These are phyloP conservation scores for Rhingia campestris DNA, from an alignment of 2,888 invertebrate genomes.

Conservation along the genomic window DNA sequence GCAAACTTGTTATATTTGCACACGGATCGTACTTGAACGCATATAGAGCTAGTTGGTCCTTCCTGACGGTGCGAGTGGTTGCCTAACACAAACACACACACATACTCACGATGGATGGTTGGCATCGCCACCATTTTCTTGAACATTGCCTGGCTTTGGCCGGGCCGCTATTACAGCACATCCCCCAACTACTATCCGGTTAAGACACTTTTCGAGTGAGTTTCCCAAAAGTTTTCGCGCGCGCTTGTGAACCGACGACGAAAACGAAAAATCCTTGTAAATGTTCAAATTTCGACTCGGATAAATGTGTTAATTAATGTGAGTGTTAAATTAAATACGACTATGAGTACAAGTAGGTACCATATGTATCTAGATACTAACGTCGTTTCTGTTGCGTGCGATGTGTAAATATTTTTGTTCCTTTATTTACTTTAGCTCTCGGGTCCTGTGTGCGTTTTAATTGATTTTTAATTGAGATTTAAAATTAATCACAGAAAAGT, in stretches of 20 bases:
- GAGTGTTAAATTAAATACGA: conserved; percentile 34
- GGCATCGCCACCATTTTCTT: conserved; percentile 33
- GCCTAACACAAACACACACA: too few relatives aligned
- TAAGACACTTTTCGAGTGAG: conserved; percentile 19
- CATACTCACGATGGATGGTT: conserved; percentile 36
- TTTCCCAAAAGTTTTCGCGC: conserved; percentile 28
- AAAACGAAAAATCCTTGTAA: background rate
- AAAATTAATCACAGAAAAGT: conserved; percentile 49
- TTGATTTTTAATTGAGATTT: conserved; percentile 64
- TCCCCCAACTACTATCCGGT: conserved; percentile 35
- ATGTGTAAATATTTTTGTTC: conserved; percentile 51
- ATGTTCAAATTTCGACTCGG: background rate
- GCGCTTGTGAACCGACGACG: conserved; percentile 8
- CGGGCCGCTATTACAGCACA: conserved; percentile 36
- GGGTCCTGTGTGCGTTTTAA: conserved; percentile 58
- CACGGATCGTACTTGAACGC: conserved; percentile 67
- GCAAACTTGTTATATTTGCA: conserved; percentile 72
- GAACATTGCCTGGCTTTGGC: conserved; percentile 27
- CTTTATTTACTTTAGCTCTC: conserved; percentile 52
- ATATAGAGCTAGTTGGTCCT: conserved; percentile 66
- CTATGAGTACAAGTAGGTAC: too few relatives aligned
- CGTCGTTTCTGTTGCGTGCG: conserved; percentile 28
- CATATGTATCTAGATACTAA: background rate
- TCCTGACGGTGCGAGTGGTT: conserved; percentile 46
- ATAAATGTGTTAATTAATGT: conserved; percentile 66